Base-by-base conservation (phyloP, 2,888 invertebrate species). In the Labia minor region DNA sequence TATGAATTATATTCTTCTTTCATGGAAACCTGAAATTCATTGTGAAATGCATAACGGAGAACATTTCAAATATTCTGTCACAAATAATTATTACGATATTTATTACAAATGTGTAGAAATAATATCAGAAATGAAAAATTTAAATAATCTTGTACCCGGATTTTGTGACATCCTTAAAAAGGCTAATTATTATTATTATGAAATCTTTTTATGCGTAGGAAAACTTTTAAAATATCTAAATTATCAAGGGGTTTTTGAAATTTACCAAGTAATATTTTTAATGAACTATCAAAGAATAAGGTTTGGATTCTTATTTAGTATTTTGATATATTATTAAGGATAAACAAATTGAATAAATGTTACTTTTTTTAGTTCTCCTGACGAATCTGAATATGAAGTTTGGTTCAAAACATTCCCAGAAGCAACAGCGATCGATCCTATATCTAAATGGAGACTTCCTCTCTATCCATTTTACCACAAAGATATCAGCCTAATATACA, bases 271-370 rank as follows among this genome's bases (percentile, higher is more conserved):
- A 49, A 3, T 16, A 10, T 49, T 49, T 49, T 14, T 49, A 49
- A 10, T 49, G 49, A 49, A 49, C 14, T 49, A 49, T 49, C 49
- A 49, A 49, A 49, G 49, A 49, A 49, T 49, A 49, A 49, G 49
- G 49, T 49, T n/a, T 14, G 49, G 3, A 49, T 49, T 16, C 8
- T 26, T 26, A 26, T n/a, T n/a, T n/a, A n/a, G n/a, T n/a, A n/a
- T n/a, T n/a, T 33, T 33, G 33, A 8, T 8, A 33, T 33, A 33
- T 33, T 33, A 33, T 33, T 33, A 33, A 8, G 33, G n/a, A n/a
- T n/a, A n/a, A n/a, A n/a, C n/a, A n/a, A n/a, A n/a, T n/a, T n/a
- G n/a, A n/a, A n/a, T n/a, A n/a, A n/a, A n/a, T n/a, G n/a, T n/a
- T n/a, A n/a, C n/a, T n/a, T 49, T 49, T n/a, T 8, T 49, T 49